phyloP scores from a whole-genome alignment of 1,140 invertebrate genomes.

The Liolophura sinensis region DNA sequence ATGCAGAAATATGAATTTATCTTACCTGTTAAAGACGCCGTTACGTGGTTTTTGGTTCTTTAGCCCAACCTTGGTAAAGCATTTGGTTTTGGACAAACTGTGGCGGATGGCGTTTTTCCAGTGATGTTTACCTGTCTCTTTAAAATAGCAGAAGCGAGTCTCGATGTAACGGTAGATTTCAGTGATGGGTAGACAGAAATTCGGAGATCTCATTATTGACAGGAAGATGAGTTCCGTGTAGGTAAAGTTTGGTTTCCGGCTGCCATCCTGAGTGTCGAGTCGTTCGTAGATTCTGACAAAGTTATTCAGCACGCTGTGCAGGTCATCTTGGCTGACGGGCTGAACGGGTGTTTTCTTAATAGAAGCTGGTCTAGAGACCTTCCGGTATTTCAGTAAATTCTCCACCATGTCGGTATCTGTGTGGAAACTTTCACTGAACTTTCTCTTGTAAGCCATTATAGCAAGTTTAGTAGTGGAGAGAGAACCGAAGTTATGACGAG shows the following conservation, averaged over 20 bases:
- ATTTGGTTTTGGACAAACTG: slow-evolving; percentile 43
- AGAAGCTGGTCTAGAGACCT: too few species aligned
- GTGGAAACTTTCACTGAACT: too few species aligned
- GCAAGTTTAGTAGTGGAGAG: too few species aligned
- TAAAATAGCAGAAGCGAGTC: slow-evolving; percentile 35
- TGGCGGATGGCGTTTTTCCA: slow-evolving; percentile 47
- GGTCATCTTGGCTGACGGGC: slow-evolving; percentile 8
- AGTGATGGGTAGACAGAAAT: slow-evolving; percentile 38
- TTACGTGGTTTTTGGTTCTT: too few species aligned
- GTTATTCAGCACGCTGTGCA: slow-evolving; percentile 31
- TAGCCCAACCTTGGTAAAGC: slow-evolving; percentile 35
- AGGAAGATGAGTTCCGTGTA: slow-evolving; percentile 43
- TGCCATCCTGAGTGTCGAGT: slow-evolving; percentile 13
- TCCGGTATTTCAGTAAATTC: too few species aligned
- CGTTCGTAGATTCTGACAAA: slow-evolving; percentile 37
- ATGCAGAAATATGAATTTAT: too few species aligned
- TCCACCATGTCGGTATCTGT: too few species aligned
- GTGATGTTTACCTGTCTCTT: slow-evolving; percentile 26
- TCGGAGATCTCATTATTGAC: slow-evolving; percentile 33
- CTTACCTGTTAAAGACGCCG: too few species aligned
- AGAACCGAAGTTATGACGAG: too few species aligned
- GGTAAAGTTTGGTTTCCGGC: slow-evolving; percentile 39
- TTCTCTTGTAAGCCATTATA: too few species aligned
- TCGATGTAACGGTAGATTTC: slow-evolving; percentile 45
- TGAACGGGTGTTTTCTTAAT: too few species aligned